Evolutionary conservation across 2,113 vertebrate species (phyloP), one percentile per base, ranked within the genome.

Genomic region (Nannobrachium achirus): DNA sequence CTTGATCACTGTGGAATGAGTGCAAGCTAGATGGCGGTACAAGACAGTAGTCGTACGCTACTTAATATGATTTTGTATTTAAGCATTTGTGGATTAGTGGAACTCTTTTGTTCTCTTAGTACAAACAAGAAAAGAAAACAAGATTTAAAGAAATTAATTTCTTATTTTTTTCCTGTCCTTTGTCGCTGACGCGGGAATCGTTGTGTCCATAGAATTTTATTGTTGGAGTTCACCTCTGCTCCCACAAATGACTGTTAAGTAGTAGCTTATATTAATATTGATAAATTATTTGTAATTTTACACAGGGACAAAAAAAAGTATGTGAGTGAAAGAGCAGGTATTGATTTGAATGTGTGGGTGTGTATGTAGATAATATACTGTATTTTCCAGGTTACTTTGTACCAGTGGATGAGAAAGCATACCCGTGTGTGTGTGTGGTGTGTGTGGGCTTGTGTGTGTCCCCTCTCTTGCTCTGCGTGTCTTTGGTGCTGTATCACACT

Each of bases 1-100:
- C 92, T 90, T 84, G 83, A 93, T 93, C 93, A 93, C 93, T 93
- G 93, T 93, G 92, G 92, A 89, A 86, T 66, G 83, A 87, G 70
- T 77, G 86, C 65, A 80, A 81, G 82, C 56, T 79, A 71, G 69
- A 76, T 56, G 75, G 50, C 51, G 69, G 72, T 69, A 82, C 72
- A 71, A 56, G 66, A 78, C 79, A 78, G 76, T 57, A 89, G 82
- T 63, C 19, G 61, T 71, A 78, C 56, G 58, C 86, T 83, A 82
- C 76, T 41, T 84, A 69, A 85, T 86, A 83, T 90, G 57, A 88
- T 82, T 33, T 88, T 86, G 64, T 92, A 88, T 91, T 92, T 91
- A 86, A 90, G 85, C 82, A 81, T 57, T 65, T 57, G 81, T 85
- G 77, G 79, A 75, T 70, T 63, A 58, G 78, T 65, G 63, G 72